phyloP scores from a whole-genome alignment of 2,797 vertebrate species.

The Sebastes oblongus region DNA sequence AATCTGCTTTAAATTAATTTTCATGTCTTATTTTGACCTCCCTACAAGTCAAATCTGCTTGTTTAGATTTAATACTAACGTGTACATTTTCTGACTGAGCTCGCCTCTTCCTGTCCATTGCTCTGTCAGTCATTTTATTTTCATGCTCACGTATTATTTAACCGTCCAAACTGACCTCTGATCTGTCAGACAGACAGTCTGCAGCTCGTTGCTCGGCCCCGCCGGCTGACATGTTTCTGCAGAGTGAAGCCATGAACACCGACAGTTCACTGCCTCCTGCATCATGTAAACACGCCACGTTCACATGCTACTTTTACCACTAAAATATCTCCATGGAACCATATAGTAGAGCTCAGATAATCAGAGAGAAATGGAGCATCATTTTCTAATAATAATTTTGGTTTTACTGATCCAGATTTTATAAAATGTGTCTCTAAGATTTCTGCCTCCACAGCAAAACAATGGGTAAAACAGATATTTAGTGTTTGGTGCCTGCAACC shows the following conservation, averaged over 20 bases:
- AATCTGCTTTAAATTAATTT: too few relatives aligned
- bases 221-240: neutral
- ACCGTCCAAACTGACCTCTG: constrained; percentile 12
- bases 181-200: constrained; percentile 13
- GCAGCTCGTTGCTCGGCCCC: neutral
- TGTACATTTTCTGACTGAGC: too few relatives aligned
- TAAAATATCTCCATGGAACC: neutral
- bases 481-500: too few relatives aligned
- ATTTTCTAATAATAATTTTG: too few relatives aligned
- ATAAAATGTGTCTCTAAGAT: too few relatives aligned
- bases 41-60: neutral
- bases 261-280: constrained; percentile 5
- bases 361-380: too few relatives aligned
- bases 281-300: neutral
- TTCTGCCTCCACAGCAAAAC: too few relatives aligned
- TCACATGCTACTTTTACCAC: neutral
- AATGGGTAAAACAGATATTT: too few relatives aligned
- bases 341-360: too few relatives aligned
- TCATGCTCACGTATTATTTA: neutral
- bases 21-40: too few relatives aligned
- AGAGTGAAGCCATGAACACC: neutral
- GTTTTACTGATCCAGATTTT: too few relatives aligned
- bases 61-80: neutral
- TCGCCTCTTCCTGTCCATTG: neutral
- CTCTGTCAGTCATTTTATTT: neutral